These are phyloP conservation scores for Drosophila nannoptera DNA, from an alignment of 1,140 invertebrate species.

Conservation along the genomic window DNA sequence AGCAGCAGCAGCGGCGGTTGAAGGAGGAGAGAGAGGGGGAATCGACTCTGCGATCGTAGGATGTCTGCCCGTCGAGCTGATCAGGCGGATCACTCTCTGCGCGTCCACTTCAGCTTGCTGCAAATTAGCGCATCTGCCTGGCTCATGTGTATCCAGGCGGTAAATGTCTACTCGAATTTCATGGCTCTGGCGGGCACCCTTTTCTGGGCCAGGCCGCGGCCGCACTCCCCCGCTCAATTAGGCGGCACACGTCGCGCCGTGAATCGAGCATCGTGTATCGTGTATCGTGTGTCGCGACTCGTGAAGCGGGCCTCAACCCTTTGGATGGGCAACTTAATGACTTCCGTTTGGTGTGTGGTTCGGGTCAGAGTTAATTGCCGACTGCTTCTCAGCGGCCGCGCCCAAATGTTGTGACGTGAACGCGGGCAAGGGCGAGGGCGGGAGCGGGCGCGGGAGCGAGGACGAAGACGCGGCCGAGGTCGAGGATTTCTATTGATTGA, in stretches of 20 bases:
- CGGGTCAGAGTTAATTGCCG: slow-evolving; percentile 53
- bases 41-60: too few relatives aligned
- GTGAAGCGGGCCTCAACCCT: slow-evolving; percentile 46
- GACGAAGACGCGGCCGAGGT: slow-evolving; percentile 13
- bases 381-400: slow-evolving; percentile 2
- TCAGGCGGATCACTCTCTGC: too few relatives aligned
- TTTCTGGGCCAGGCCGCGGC: slow-evolving; percentile 2
- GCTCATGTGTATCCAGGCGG: slow-evolving; percentile 6
- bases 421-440: not conserved
- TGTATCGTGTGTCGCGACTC: too few relatives aligned
- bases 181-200: slow-evolving; percentile 3
- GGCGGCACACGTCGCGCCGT: slow-evolving; percentile 48
- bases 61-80: too few relatives aligned
- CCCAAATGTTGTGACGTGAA: slow-evolving; percentile 3
- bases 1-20: too few relatives aligned
- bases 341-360: slow-evolving; percentile 50
- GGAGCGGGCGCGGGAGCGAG: too few relatives aligned
- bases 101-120: not conserved
- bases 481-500: slow-evolving; percentile 60
- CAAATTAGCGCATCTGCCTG: slow-evolving; percentile 16
- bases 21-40: too few relatives aligned
- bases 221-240: slow-evolving; percentile 51
- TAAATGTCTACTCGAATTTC: slow-evolving; percentile 49
- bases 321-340: slow-evolving; percentile 53
- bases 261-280: not conserved